Base-by-base conservation (phyloP, 2,888 invertebrate genomes). In the Sarcophaga carnaria region DNA sequence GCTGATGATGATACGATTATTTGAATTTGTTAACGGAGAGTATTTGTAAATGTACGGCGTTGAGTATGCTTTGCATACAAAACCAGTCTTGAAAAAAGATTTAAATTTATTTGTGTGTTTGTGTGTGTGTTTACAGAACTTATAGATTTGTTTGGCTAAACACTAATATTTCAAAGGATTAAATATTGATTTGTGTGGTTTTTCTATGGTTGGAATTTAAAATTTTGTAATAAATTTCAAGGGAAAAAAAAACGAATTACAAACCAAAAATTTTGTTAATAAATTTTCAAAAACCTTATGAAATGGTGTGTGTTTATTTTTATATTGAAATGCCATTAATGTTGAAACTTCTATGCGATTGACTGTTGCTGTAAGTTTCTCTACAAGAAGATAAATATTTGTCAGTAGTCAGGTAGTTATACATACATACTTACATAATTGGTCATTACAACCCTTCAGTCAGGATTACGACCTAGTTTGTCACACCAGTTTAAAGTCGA, bases 321-420 rank as follows among this genome's bases (percentile, higher is more conserved):
- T 6, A 27, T 6, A 27, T 6, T 27, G 27, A 27, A 27, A 27
- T 27, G 1, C 27, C 4, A 27, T 27, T 27, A 22, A 22, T 22
- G 22, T 22, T 22, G 22, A 22, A 22, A 22, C 22, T 22, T 22
- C 22, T 22, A 22, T 22, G 22, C 27, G 27, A 27, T 27, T 27
- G 6, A 27, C 4, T 4, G 6, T 6, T 6, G 27, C 6, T 0
- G 0, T 1, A 0, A 1, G 1, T 0, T 37, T 1, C 8, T 6
- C 37, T 37, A 8, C 8, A 37, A 1, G 6, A 37, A 37, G 2
- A 37, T 2, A 37, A 37, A 37, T 8, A 37, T 37, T 37, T 37
- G 0, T 37, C 10, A 10, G 8, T 37, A 37, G 6, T 37, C 0
- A 6, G 37, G 6, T 22, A 22, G 22, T 1, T 22, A 22, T 22